Evolutionary conservation across 2,888 invertebrate genomes (phyloP).

Genomic region (Belgica antarctica): DNA sequence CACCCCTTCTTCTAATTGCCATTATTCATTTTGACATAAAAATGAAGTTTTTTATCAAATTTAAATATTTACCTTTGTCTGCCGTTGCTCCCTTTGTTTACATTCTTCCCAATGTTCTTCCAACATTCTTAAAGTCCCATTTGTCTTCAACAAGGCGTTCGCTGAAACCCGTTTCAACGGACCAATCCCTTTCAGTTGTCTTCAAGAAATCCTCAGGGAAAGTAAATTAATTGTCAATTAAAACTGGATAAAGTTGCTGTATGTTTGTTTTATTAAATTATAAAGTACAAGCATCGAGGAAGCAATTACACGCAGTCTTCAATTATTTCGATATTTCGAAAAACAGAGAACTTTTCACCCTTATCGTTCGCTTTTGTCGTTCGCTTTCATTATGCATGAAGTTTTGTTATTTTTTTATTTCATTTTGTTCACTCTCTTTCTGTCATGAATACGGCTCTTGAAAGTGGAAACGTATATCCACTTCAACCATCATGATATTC

Average conservation of each 20-base stretch:
- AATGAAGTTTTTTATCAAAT: constrained; percentile 31
- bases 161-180: neutral
- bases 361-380: constrained; percentile 4
- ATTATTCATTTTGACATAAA: constrained; percentile 33
- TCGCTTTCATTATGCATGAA: constrained; percentile 1
- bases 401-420: neutral
- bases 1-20: constrained; percentile 29
- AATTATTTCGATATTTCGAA: constrained; percentile 1
- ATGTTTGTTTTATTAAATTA: constrained; percentile 1
- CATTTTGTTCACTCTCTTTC: neutral
- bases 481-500: constrained; percentile 7
- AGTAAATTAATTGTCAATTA: constrained; percentile 15
- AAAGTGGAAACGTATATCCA: constrained; percentile 4
- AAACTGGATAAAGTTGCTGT: constrained; percentile 2
- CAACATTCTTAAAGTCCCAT: neutral
- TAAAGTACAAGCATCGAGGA: neutral
- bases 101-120: neutral
- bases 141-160: neutral
- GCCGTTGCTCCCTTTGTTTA: neutral
- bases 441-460: too few species aligned
- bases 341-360: constrained; percentile 3
- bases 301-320: constrained; percentile 25
- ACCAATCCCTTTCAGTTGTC: neutral
- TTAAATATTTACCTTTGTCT: neutral
- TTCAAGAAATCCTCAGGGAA: neutral